Percentiles rank a stretch among this genome's conserved stretches.
phyloP scores from a whole-genome alignment of 1,140 invertebrate genomes.

The Heliothis virescens region DNA sequence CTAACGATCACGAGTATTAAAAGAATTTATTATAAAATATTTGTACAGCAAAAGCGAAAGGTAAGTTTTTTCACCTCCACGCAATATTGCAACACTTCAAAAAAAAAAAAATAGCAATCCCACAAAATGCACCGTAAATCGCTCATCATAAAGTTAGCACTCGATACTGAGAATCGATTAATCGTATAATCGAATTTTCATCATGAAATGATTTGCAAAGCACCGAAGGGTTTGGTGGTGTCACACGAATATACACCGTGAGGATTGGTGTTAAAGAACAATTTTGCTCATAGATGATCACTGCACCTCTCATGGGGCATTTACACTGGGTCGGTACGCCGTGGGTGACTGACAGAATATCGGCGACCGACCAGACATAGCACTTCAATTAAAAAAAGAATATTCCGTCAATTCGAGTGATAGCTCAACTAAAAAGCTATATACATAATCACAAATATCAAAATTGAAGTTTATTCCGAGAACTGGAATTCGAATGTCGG shows the following conservation, averaged over 20 bases:
- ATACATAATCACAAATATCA: not conserved
- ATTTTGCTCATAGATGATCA: conserved; percentile 50
- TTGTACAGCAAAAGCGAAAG: not conserved
- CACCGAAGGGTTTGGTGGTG: conserved; percentile 42
- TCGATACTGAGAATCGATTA: conserved; percentile 13
- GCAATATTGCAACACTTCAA: not conserved
- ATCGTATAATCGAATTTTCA: conserved; percentile 2
- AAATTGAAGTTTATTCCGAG: not conserved
- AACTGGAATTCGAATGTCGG: not conserved
- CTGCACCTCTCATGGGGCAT: conserved; percentile 47
- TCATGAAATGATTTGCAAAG: conserved; percentile 43
- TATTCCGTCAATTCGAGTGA: not conserved
- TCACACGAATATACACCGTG: conserved; percentile 58
- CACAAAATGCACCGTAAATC: conserved; percentile 48
- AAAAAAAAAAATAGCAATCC: conserved; percentile 7
- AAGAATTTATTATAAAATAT: too few relatives aligned
- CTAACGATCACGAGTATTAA: too few relatives aligned
- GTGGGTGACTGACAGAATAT: not conserved
- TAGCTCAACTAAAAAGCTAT: not conserved
- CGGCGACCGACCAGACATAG: not conserved
- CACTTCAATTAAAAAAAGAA: not conserved
- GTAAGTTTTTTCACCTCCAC: not conserved
- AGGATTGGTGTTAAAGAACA: conserved; percentile 47
- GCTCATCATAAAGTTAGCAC: conserved; percentile 42
- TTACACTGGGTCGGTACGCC: conserved; percentile 10